Conservation (phyloP, 2,797 vertebrate species). For the Hydrocynus forskahlii region DNA sequence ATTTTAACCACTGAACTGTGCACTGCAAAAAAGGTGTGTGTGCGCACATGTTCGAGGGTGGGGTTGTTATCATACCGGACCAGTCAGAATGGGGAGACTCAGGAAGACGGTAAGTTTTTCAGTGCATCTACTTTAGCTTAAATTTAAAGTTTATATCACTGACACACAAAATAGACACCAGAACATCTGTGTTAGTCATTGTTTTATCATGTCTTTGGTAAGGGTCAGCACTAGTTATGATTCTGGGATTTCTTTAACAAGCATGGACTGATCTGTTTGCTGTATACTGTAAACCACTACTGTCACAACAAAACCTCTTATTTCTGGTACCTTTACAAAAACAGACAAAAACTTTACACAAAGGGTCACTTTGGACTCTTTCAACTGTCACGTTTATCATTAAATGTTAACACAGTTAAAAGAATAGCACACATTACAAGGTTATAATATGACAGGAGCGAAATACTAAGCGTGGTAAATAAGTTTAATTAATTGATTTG, state of each 20-base stretch:
- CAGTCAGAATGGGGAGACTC: slow-evolving; percentile 42
- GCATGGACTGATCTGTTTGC: background rate
- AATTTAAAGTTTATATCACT: background rate
- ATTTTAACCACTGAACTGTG: slow-evolving; percentile 46
- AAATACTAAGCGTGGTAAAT: background rate
- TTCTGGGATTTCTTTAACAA: background rate
- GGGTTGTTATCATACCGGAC: slow-evolving; percentile 40
- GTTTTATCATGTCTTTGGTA: background rate
- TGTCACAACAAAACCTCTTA: background rate
- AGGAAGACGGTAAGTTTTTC: slow-evolving; percentile 51
- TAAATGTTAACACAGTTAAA: too few species aligned
- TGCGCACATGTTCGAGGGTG: slow-evolving; percentile 41
- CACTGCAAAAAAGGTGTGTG: background rate
- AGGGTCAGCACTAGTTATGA: background rate
- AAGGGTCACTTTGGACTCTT: background rate
- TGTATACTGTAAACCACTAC: background rate
- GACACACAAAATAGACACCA: background rate
- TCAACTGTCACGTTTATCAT: too few species aligned
- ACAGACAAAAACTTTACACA: background rate
- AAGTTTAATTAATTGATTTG: background rate
- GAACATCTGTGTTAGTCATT: background rate
- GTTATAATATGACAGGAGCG: background rate
- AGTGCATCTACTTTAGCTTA: background rate
- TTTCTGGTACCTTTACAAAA: background rate
- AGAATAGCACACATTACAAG: too few species aligned